Evolutionary conservation across 1,140 invertebrate genomes (phyloP).

Genomic region (Drosophila tropicalis): DNA sequence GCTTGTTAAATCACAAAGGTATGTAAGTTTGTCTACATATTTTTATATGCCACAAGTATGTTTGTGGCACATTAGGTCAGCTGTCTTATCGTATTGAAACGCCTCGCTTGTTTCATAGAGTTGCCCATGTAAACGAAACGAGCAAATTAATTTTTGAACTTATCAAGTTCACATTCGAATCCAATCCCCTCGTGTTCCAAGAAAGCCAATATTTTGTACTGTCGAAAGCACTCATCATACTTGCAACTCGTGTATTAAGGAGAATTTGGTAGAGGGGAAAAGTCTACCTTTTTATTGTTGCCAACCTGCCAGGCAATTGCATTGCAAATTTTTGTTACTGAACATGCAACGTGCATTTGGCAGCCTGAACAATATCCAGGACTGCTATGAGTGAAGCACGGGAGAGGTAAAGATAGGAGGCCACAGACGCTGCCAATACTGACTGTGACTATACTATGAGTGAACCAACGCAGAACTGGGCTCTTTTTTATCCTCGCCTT

Average conservation of each 20-base stretch:
- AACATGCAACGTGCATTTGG: constrained; percentile 80
- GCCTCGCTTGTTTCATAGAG: constrained; percentile 29
- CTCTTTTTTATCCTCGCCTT: constrained; percentile 68
- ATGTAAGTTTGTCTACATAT: no score
- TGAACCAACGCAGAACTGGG: constrained; percentile 44
- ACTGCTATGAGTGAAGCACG: constrained; percentile 16
- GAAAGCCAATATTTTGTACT: constrained; percentile 63
- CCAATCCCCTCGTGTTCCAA: neutral
- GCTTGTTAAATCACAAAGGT: no score
- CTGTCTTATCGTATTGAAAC: constrained; percentile 52
- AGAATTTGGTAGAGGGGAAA: neutral
- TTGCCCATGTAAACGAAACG: constrained; percentile 16
- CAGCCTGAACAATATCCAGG: constrained; percentile 68
- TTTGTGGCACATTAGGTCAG: constrained; percentile 44
- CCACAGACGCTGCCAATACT: constrained; percentile 79
- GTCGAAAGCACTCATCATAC: constrained; percentile 78
- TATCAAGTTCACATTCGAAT: constrained; percentile 44
- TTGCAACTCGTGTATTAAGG: constrained; percentile 49
- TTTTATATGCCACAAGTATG: neutral
- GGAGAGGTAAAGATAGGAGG: constrained; percentile 14
- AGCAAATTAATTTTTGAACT: constrained; percentile 55
- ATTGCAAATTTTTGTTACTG: constrained; percentile 75
- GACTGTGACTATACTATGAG: constrained; percentile 63
- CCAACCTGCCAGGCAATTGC: constrained; percentile 61
- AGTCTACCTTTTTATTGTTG: constrained; percentile 65